Evolutionary conservation across 2,113 vertebrate species (phyloP), one percentile per base, ranked within the genome.

Genomic region (Nettapus auritus): DNA sequence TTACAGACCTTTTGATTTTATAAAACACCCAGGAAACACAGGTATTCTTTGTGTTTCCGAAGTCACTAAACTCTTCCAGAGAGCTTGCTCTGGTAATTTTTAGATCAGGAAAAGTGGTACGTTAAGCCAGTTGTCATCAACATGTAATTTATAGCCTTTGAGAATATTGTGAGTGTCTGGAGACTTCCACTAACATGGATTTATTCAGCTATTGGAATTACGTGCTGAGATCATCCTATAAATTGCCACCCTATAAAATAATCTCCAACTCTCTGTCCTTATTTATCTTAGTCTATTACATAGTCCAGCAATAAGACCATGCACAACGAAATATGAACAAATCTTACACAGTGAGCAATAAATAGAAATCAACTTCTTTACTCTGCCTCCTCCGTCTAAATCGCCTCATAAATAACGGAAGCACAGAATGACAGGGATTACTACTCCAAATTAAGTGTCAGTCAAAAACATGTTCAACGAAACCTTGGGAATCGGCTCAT

Each of bases 171-270:
- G 40, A 79, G 66, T 64, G 66, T 79, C 89, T 76, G 62, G 87
- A 79, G 94, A 82, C 66, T 80, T 92, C 79, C 44, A 31, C 53
- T 89, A n/a, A n/a, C 21, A 4, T 13, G 84, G 66, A 90, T 96
- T 94, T 93, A 71, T 91, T 88, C 93, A 69, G 86, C 80, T 87
- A 18, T 82, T 85, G 69, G 57, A 50, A 68, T 50, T 81, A 50
- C 46, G 36, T 73, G 70, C 84, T 85, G 89, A 96, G 89, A 94
- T 95, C 70, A 91, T 92, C 62, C 60, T 64, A 71, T 44, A 36
- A 84, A 84, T 29, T 92, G 60, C 68, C 71, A 90, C 69, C 42
- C 69, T 94, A 53, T 68, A 53, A 91, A 96, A 77, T 52, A 25
- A 82, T 87, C 93, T 88, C 80, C 38, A 90, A 3, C 56, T 83